A percentile compares a stretch with the other conserved stretches of the same genome.
Conservation (phyloP, 2,113 vertebrate species). For the Coreoperca whiteheadi region DNA sequence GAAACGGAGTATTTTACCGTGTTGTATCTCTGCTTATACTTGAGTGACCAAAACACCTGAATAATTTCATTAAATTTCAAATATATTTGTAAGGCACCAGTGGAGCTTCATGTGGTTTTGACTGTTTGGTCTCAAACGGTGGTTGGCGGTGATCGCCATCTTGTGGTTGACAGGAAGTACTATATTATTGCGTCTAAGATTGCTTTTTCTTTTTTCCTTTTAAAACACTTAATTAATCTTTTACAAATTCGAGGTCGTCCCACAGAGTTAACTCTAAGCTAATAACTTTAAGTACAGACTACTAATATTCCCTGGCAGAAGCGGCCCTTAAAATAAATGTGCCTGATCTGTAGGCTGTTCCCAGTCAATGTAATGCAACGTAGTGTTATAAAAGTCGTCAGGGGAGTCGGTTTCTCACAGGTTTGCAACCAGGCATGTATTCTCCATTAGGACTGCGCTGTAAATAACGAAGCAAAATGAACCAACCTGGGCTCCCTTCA, state of each 20-base stretch:
- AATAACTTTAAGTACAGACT: neutral
- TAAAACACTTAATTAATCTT: too few relatives aligned
- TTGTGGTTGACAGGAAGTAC: constrained; percentile 22
- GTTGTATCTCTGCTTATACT: neutral
- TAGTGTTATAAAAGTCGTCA: neutral
- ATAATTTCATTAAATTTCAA: neutral
- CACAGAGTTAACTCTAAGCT: neutral
- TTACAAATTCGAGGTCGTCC: neutral
- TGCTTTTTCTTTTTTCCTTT: too few relatives aligned
- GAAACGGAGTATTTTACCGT: neutral
- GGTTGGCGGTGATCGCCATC: constrained; percentile 55
- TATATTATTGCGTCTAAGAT: neutral
- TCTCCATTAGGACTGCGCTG: neutral
- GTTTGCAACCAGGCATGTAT: neutral
- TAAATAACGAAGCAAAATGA: neutral
- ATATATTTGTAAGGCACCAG: neutral
- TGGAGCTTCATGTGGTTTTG: neutral
- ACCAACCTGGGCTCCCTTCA: neutral
- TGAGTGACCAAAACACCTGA: neutral
- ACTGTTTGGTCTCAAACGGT: neutral
- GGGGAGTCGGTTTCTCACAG: neutral
- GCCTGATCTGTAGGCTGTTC: neutral
- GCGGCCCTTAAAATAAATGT: neutral
- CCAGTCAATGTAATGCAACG: neutral
- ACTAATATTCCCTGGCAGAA: neutral